Evolutionary conservation across 2,797 vertebrate genomes (phyloP).

Genomic region (Coilia nasus): DNA sequence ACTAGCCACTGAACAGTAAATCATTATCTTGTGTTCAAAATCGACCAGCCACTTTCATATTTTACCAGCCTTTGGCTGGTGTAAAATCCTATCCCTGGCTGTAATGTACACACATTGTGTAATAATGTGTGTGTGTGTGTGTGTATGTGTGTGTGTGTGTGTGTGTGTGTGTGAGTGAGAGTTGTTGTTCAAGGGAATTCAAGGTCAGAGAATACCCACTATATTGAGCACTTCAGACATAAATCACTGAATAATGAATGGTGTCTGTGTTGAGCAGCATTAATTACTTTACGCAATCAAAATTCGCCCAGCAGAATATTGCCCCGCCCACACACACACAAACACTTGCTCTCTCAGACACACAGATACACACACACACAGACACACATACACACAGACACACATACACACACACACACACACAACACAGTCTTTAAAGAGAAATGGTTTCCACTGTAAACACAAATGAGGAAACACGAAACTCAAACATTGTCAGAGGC

Average conservation of each 20-base stretch:
- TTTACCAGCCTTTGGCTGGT: too few species aligned
- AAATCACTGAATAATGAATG: background rate
- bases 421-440: background rate
- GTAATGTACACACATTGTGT: too few species aligned
- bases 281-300: background rate
- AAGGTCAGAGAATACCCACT: background rate
- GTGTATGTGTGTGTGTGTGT: too few species aligned
- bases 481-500: background rate
- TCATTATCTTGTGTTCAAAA: too few species aligned
- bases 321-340: background rate
- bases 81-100: too few species aligned
- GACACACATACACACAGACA: background rate
- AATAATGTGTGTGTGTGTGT: too few species aligned
- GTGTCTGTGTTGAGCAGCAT: background rate
- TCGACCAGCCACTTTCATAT: too few species aligned
- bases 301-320: background rate
- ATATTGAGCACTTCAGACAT: background rate
- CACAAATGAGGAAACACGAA: conserved; percentile 20
- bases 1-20: too few species aligned
- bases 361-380: background rate
- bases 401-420: background rate
- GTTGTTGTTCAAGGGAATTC: too few species aligned
- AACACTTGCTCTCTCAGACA: too few species aligned
- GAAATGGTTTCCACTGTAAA: conserved; percentile 16
- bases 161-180: too few species aligned